Conservation (phyloP, 2,888 invertebrate genomes). For the Achlya flavicornis region DNA sequence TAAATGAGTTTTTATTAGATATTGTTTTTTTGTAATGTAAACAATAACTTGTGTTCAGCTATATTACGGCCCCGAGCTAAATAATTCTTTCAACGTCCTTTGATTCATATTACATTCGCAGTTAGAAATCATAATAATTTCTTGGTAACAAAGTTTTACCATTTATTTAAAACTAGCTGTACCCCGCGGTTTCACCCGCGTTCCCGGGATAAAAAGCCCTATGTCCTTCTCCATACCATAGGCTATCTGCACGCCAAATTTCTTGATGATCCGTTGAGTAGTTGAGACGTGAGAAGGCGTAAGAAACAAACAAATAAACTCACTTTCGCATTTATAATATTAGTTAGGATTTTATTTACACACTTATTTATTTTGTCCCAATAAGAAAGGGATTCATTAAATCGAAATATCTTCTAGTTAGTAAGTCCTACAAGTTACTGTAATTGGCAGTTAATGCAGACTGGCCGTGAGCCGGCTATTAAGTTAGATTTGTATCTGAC, state of each 20-base stretch:
- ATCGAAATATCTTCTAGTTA: not conserved
- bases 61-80: not conserved
- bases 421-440: not conserved
- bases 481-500: slow-evolving; percentile 1
- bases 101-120: not conserved
- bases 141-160: not conserved
- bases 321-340: too few relatives aligned
- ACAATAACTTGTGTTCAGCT: slow-evolving; percentile 5
- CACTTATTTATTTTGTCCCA: not conserved
- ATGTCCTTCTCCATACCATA: too few relatives aligned
- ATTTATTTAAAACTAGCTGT: too few relatives aligned
- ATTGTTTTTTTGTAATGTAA: slow-evolving; percentile 3
- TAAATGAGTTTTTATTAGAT: slow-evolving; percentile 12
- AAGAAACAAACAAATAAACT: too few relatives aligned
- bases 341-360: not conserved
- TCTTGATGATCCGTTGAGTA: too few relatives aligned
- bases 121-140: too few relatives aligned
- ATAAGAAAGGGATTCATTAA: not conserved
- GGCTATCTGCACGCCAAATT: too few relatives aligned
- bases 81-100: not conserved
- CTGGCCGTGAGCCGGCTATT: slow-evolving; percentile 2
- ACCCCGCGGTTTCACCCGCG: too few relatives aligned
- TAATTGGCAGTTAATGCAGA: not conserved
- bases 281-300: too few relatives aligned
- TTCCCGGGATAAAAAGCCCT: too few relatives aligned